Evolutionary conservation across 2,888 invertebrate species (phyloP).

Genomic region (Theretra japonica): DNA sequence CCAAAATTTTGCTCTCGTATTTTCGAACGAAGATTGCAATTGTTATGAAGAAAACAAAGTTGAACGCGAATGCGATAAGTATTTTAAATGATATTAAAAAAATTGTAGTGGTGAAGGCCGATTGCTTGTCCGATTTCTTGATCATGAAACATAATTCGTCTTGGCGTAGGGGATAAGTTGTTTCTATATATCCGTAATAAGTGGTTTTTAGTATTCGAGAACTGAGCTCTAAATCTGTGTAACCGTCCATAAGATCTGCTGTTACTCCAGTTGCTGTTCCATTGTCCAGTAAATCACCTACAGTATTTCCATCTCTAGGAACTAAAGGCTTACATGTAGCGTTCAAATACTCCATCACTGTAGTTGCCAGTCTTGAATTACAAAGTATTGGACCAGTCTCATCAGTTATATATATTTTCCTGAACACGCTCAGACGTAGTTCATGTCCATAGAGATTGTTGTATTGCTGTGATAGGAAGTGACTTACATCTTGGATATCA

Average conservation of each 20-base stretch:
- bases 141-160: conserved; percentile 84
- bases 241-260: conserved; percentile 75
- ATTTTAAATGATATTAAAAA: conserved; percentile 66
- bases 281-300: conserved; percentile 72
- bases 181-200: conserved; percentile 80
- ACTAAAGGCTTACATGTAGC: conserved; percentile 68
- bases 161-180: conserved; percentile 79
- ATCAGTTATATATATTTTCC: conserved; percentile 64
- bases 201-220: conserved; percentile 80
- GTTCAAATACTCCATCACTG: conserved; percentile 66
- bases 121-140: conserved; percentile 77
- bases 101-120: conserved; percentile 74
- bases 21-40: conserved; percentile 59
- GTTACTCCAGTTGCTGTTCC: conserved; percentile 78
- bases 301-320: conserved; percentile 72
- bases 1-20: conserved; percentile 60
- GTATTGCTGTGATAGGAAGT: conserved; percentile 59
- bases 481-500: conserved; percentile 63
- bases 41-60: conserved; percentile 55
- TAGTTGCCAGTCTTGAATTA: conserved; percentile 61
- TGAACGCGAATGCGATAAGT: conserved; percentile 60
- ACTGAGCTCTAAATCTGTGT: conserved; percentile 82
- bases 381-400: conserved; percentile 63
- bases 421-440: conserved; percentile 69
- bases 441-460: conserved; percentile 65